A percentile compares a stretch with the other conserved stretches of the same genome.
Conservation (phyloP, 2,797 vertebrate genomes). For the Pseudomugil gertrudae region DNA sequence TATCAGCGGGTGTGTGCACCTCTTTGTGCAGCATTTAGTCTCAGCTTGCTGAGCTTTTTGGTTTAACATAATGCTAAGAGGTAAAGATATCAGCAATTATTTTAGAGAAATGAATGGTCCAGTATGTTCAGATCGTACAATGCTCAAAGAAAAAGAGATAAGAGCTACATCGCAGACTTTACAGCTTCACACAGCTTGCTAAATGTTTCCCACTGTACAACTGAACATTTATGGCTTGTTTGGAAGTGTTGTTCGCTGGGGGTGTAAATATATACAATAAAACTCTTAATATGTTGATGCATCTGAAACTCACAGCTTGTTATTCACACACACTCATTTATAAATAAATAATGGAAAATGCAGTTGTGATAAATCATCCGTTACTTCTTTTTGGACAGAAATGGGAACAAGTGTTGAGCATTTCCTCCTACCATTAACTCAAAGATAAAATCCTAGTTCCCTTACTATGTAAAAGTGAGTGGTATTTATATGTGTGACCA, state of each 20-base stretch:
- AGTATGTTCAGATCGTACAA: neutral
- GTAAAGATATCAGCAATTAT: neutral
- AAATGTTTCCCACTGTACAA: neutral
- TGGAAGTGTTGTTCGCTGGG: too few relatives aligned
- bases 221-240: too few relatives aligned
- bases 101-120: neutral
- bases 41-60: neutral
- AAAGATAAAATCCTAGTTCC: neutral
- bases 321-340: conserved; percentile 6
- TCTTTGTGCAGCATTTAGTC: neutral
- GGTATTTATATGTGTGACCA: neutral
- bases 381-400: conserved; percentile 40
- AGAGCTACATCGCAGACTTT: neutral
- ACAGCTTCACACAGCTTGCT: neutral
- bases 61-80: neutral
- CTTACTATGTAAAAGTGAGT: neutral
- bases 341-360: neutral
- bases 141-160: neutral
- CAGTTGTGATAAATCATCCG: neutral
- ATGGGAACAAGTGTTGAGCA: neutral
- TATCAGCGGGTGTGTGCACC: too few relatives aligned
- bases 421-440: conserved; percentile 11
- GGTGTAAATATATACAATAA: too few relatives aligned
- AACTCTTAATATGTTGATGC: conserved; percentile 18
- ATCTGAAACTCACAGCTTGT: conserved; percentile 1